Evolutionary conservation across 2,113 vertebrate species (phyloP).

Genomic region (Trematocara unimaculatum): DNA sequence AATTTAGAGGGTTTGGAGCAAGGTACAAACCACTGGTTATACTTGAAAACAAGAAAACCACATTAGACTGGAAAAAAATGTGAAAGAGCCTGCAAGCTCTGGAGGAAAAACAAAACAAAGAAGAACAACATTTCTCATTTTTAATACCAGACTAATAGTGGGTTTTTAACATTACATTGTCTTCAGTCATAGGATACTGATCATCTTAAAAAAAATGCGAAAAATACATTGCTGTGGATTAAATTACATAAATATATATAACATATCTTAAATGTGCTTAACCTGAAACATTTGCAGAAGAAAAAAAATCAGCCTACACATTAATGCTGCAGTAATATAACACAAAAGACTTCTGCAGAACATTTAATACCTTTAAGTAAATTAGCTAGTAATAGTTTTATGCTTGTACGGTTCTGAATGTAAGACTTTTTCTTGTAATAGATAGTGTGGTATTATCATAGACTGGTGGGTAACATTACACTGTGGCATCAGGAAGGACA

Average conservation of each 20-base stretch:
- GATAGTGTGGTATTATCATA: background rate
- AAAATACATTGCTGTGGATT: background rate
- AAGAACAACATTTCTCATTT: background rate
- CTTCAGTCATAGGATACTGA: background rate
- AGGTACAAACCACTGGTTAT: background rate
- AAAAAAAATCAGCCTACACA: background rate
- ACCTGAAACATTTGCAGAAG: background rate
- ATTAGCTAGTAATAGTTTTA: background rate
- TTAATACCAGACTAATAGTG: background rate
- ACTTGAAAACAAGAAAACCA: background rate
- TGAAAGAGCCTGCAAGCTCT: background rate
- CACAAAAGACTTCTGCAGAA: background rate
- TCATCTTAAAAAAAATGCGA: background rate
- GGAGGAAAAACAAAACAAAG: background rate
- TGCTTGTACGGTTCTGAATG: background rate
- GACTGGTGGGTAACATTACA: background rate
- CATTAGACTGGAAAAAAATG: background rate
- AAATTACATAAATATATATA: background rate
- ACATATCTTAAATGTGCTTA: background rate
- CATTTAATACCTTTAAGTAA: background rate
- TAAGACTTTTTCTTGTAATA: background rate
- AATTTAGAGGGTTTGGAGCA: background rate
- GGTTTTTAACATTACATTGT: background rate
- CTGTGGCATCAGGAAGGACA: background rate
- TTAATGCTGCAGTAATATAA: background rate